Evolutionary conservation across 2,888 invertebrate genomes (phyloP).

Genomic region (Phortica okadai): DNA sequence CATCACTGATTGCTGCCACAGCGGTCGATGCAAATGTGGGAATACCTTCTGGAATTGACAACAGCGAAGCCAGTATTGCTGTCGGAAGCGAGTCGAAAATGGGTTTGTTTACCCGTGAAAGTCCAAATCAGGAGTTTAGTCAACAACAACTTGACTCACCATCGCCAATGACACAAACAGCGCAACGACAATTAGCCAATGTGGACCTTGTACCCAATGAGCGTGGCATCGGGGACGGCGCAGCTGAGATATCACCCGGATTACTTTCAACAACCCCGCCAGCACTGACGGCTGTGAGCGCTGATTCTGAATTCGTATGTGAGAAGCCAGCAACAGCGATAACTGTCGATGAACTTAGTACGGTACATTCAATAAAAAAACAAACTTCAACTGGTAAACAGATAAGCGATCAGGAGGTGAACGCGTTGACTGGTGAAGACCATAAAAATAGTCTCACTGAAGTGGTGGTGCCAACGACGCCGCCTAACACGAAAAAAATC

Average conservation of each 20-base stretch:
- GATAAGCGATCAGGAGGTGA: background rate
- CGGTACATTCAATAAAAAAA: background rate
- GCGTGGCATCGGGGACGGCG: slow-evolving; percentile 75
- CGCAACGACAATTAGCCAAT: slow-evolving; percentile 52
- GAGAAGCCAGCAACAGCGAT: background rate
- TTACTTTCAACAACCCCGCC: slow-evolving; percentile 71
- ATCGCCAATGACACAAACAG: slow-evolving; percentile 64
- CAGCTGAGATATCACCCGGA: slow-evolving; percentile 71
- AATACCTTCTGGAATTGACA: slow-evolving; percentile 35
- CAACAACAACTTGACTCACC: slow-evolving; percentile 69
- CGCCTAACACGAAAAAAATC: slow-evolving; percentile 50
- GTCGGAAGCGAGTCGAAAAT: slow-evolving; percentile 71
- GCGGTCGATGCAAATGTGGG: slow-evolving; percentile 40
- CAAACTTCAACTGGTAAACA: background rate
- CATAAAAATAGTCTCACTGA: slow-evolving; percentile 54
- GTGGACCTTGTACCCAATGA: slow-evolving; percentile 48
- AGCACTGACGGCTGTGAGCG: slow-evolving; percentile 53
- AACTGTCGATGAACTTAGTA: background rate
- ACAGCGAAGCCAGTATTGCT: slow-evolving; percentile 40
- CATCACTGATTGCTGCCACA: slow-evolving; percentile 50
- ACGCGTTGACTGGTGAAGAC: slow-evolving; percentile 12
- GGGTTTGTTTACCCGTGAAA: slow-evolving; percentile 76
- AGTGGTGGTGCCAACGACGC: slow-evolving; percentile 50
- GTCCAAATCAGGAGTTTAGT: slow-evolving; percentile 74
- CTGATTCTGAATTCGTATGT: background rate